Conservation (phyloP, 2,797 vertebrate genomes). For the Pitangus sulphuratus region DNA sequence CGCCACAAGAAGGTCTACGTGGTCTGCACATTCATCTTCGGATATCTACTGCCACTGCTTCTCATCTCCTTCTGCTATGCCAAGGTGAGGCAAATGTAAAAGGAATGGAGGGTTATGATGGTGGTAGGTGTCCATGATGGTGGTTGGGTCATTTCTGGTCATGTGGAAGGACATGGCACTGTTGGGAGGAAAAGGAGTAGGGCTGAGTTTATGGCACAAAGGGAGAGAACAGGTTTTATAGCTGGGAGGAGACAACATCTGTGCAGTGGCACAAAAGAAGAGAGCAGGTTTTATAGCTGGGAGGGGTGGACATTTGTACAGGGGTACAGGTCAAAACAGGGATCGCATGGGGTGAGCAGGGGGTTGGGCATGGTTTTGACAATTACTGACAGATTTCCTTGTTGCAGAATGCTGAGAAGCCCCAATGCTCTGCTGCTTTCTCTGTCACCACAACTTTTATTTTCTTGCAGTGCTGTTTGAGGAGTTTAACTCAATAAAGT, state of each 20-base stretch:
- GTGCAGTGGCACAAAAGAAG: background rate
- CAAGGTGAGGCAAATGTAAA: slow-evolving; percentile 81
- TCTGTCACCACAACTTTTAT: background rate
- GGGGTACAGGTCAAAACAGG: background rate
- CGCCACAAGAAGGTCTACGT: slow-evolving; percentile 90
- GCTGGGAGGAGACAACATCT: accelerated
- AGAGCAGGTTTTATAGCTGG: background rate
- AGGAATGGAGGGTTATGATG: background rate
- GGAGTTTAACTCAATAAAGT: background rate
- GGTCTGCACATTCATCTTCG: slow-evolving; percentile 93
- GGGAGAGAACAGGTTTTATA: background rate
- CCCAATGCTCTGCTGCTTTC: background rate
- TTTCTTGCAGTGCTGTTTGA: background rate
- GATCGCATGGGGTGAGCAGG: accelerated
- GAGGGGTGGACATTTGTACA: accelerated
- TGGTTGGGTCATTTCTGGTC: background rate
- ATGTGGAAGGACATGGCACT: accelerated
- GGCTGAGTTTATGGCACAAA: background rate
- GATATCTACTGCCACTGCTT: slow-evolving; percentile 92
- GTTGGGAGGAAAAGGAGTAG: background rate
- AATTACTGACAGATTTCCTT: background rate
- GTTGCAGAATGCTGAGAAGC: background rate
- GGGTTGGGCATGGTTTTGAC: background rate
- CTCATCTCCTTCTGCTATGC: slow-evolving; percentile 98
- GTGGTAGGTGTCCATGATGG: background rate